These are phyloP conservation scores for Sebastolobus alascanus DNA, from an alignment of 2,797 vertebrate genomes.

Conservation along the genomic window DNA sequence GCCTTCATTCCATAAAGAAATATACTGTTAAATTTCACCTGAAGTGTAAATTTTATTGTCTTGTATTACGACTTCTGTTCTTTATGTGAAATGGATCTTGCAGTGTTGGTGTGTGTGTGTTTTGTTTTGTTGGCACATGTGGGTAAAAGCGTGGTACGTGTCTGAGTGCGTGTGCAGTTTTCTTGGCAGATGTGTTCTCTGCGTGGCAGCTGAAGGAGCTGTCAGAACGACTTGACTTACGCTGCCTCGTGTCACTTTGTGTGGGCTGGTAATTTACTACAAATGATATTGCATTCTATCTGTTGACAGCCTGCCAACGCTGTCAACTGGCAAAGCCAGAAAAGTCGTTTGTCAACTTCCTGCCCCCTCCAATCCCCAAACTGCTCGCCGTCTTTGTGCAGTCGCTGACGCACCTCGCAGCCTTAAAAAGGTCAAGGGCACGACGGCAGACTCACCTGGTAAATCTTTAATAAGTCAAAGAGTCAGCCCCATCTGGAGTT, in stretches of 20 bases:
- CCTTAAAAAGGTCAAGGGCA: slow-evolving; percentile 71
- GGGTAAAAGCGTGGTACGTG: slow-evolving; percentile 3
- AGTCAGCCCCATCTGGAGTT: slow-evolving; percentile 67
- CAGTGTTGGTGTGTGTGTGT: not conserved
- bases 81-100: not conserved
- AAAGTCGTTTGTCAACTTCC: slow-evolving; percentile 62
- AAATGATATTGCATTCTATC: slow-evolving; percentile 67
- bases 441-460: slow-evolving; percentile 45
- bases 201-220: slow-evolving; percentile 57
- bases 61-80: not conserved
- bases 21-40: not conserved
- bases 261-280: slow-evolving; percentile 71
- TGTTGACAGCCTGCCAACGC: slow-evolving; percentile 69
- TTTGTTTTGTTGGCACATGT: slow-evolving; percentile 15
- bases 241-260: slow-evolving; percentile 62
- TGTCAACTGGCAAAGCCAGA: slow-evolving; percentile 56
- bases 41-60: not conserved
- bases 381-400: slow-evolving; percentile 27
- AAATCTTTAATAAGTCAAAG: slow-evolving; percentile 73
- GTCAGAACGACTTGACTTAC: slow-evolving; percentile 64
- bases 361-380: slow-evolving; percentile 44
- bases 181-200: slow-evolving; percentile 42
- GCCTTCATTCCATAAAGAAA: not conserved
- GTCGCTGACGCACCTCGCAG: not conserved
- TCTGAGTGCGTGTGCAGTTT: slow-evolving; percentile 18